Conservation (phyloP, 2,888 invertebrate species). For the Empis livida region DNA sequence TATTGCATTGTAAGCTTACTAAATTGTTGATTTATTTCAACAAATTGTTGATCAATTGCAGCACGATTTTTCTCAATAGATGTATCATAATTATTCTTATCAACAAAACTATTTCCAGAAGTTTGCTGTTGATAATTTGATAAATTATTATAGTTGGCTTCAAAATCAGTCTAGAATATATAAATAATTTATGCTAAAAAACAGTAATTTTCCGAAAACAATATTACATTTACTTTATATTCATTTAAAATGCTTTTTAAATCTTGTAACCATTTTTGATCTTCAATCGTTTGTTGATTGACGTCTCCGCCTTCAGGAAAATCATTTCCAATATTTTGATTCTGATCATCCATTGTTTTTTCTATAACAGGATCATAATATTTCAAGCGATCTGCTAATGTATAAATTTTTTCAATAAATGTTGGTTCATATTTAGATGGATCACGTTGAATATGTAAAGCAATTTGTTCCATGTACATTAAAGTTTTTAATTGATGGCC, state of each 20-base stretch:
- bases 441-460: conserved; percentile 48
- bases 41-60: conserved; percentile 31
- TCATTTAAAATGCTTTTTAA: conserved; percentile 24
- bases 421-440: conserved; percentile 39
- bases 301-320: conserved; percentile 21
- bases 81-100: conserved; percentile 4
- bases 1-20: conserved; percentile 32
- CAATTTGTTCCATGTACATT: conserved; percentile 70
- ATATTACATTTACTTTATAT: conserved; percentile 12
- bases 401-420: conserved; percentile 41
- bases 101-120: conserved; percentile 1
- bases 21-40: conserved; percentile 32
- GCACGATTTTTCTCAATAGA: conserved; percentile 8
- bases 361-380: conserved; percentile 49
- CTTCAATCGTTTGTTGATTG: conserved; percentile 19
- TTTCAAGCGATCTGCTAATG: conserved; percentile 49
- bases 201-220: too few relatives aligned
- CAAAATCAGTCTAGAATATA: not conserved
- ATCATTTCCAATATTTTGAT: conserved; percentile 21
- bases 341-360: conserved; percentile 27
- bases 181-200: too few relatives aligned
- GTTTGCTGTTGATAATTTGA: not conserved
- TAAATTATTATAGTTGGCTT: not conserved
- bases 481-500: conserved; percentile 71
- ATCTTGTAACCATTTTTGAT: conserved; percentile 33